Evolutionary conservation across 2,797 vertebrate genomes (phyloP), one percentile per base, ranked within the genome.

Genomic region (Discoglossus pictus): DNA sequence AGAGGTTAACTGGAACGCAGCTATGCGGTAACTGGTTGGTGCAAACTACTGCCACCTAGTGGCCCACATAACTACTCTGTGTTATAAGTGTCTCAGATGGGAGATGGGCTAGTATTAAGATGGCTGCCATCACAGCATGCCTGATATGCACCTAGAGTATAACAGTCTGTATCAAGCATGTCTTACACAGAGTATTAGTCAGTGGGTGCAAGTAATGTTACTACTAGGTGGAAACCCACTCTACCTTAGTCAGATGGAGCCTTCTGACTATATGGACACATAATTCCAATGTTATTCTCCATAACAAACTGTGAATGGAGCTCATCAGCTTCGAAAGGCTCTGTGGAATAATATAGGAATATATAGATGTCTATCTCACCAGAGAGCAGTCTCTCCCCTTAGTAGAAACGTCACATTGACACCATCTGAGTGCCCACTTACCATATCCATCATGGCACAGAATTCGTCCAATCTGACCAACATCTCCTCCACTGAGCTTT

Each of bases 41-140:
- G 64, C 75, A 61, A 74, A 68, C 74, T 75, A 58, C 78, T 79
- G 85, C 86, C 86, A 86, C 84, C 86, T 86, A 74, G 79, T 69
- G 86, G 75, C 68, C 58, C 36, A 21, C 53, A 65, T 1, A 43
- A 67, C 74, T 74, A 71, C 79, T 79, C 44, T 2, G 58, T 48
- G 74, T 48, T 17, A 25, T 31, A 72, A 46, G 74, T 69, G 65
- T 66, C 65, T 76, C 18, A 8, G 21, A 55, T 61, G 47, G 73
- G 68, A 69, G 73, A 60, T 13, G 47, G 21, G 20, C 21, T 38
- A 24, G 39, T 18, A 4, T 0, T 83, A 86, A 87, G 78, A 87
- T 86, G 86, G 86, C 85, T 7, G 79, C 76, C 65, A 24, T 25
- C 34, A 15, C 58, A 23, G 50, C 52, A 54, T 9, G 21, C 21